Percentiles rank a stretch among this genome's conserved stretches.
Evolutionary conservation across 2,797 vertebrate genomes (phyloP).

Genomic region (Linurgus olivaceus): DNA sequence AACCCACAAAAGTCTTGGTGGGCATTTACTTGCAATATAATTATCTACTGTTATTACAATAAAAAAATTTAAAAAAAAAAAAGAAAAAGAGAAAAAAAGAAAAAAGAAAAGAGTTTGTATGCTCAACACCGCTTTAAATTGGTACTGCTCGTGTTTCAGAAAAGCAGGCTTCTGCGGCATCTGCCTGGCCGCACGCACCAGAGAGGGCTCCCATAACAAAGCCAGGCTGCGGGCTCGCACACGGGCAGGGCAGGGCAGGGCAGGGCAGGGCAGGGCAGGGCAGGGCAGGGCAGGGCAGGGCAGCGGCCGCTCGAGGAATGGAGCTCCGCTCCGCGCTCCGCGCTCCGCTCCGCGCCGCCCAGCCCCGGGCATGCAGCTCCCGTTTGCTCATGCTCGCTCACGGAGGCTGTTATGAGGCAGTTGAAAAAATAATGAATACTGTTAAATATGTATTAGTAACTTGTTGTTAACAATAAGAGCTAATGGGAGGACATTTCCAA

Average conservation of each 20-base stretch:
- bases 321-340: neutral
- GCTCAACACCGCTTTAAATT: neutral
- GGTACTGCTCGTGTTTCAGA: neutral
- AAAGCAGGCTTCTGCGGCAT: neutral
- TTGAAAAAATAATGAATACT: slow-evolving; percentile 10
- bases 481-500: slow-evolving; percentile 23
- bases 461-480: slow-evolving; percentile 32
- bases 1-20: neutral
- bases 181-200: neutral
- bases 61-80: neutral
- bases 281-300: neutral
- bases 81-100: neutral
- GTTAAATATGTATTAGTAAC: slow-evolving; percentile 24
- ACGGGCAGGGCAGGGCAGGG: neutral
- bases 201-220: neutral
- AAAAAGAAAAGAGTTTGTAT: neutral
- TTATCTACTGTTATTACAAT: neutral
- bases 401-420: neutral
- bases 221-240: neutral
- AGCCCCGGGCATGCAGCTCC: neutral
- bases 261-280: too few species aligned
- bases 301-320: neutral
- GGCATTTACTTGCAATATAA: neutral
- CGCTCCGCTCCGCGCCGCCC: neutral
- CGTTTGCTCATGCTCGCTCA: neutral